Percentiles rank a stretch among this genome's conserved stretches.
These are phyloP conservation scores for Sander vitreus DNA, from an alignment of 2,113 vertebrate genomes.

Conservation along the genomic window DNA sequence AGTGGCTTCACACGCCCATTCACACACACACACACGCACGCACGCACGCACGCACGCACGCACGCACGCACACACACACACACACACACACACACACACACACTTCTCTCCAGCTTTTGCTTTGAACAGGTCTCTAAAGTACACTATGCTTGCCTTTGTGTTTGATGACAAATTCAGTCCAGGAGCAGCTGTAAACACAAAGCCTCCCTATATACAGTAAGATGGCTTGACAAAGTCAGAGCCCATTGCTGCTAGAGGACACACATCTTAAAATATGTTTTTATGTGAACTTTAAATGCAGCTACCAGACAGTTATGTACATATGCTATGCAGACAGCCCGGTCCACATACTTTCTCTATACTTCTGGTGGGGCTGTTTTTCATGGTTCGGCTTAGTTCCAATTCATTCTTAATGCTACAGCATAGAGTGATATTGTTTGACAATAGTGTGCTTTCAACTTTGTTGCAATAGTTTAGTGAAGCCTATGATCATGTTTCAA, in stretches of 20 bases:
- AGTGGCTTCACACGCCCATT: conserved; percentile 57
- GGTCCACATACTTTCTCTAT: neutral
- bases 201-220: conserved; percentile 11
- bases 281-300: conserved; percentile 26
- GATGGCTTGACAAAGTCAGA: conserved; percentile 45
- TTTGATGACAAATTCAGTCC: conserved; percentile 67
- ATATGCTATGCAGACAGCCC: neutral
- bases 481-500: neutral
- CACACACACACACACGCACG: conserved; percentile 25
- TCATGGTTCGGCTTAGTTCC: neutral
- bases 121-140: conserved; percentile 63
- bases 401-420: neutral
- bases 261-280: conserved; percentile 4
- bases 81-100: conserved; percentile 31
- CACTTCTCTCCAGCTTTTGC: conserved; percentile 41
- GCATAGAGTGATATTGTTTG: neutral
- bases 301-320: neutral
- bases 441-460: neutral
- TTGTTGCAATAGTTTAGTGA: neutral
- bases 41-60: conserved; percentile 21
- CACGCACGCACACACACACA: conserved; percentile 23
- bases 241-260: conserved; percentile 29
- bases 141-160: conserved; percentile 52
- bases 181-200: conserved; percentile 52
- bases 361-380: no score